These are phyloP conservation scores for Sylvia atricapilla DNA, from an alignment of 2,113 vertebrate species.

Conservation along the genomic window DNA sequence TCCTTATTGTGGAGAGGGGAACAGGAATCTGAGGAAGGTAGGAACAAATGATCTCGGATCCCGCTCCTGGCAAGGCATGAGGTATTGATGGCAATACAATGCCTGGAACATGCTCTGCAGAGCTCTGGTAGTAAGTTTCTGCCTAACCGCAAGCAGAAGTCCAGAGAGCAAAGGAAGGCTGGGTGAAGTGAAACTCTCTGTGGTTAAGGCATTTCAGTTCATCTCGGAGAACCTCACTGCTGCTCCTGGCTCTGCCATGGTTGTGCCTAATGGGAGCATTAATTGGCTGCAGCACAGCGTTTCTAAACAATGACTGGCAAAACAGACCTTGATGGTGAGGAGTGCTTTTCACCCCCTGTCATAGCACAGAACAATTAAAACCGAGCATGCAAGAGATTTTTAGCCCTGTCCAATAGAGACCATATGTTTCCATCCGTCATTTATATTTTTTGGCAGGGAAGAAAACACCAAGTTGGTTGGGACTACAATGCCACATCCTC, in stretches of 20 bases:
- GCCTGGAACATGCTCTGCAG: constrained; percentile 14
- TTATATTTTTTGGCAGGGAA: not conserved
- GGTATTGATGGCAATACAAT: constrained; percentile 31
- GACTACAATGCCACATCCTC: constrained; percentile 17
- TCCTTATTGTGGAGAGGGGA: constrained; percentile 35
- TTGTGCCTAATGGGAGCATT: not conserved
- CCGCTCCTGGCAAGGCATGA: not conserved
- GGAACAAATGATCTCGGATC: constrained; percentile 52
- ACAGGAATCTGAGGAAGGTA: constrained; percentile 56
- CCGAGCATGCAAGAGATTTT: not conserved
- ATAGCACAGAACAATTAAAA: constrained; percentile 21
- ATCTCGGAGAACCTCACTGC: not conserved
- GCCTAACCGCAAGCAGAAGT: not conserved
- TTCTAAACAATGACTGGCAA: constrained; percentile 57
- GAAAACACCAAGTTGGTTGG: not conserved
- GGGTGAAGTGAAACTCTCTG: not conserved
- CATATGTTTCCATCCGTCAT: constrained; percentile 39
- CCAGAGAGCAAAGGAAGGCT: not conserved
- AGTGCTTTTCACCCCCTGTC: not conserved
- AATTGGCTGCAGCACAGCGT: rapidly evolving
- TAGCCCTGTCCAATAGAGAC: constrained; percentile 13
- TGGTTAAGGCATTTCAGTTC: not conserved
- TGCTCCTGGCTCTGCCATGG: not conserved
- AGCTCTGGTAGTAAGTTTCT: not conserved
- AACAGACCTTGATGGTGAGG: not conserved